Evolutionary conservation across 2,888 invertebrate species (phyloP).

Genomic region (Reticulitermes lucifugus): DNA sequence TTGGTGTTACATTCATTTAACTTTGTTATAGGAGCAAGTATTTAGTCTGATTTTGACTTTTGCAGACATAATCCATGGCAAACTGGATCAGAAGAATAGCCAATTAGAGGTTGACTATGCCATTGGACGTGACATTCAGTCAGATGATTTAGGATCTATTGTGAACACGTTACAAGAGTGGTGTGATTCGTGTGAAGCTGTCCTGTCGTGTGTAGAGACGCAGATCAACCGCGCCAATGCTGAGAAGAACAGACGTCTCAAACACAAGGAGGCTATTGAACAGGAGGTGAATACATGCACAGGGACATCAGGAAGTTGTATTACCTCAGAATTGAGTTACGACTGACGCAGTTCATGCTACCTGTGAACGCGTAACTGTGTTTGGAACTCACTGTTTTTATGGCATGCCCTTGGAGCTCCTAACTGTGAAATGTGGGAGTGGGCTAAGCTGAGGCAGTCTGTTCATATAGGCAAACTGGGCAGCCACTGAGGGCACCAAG

Average conservation of each 20-base stretch:
- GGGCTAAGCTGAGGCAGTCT: too few species aligned
- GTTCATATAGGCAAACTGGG: too few species aligned
- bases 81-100: slow-evolving; percentile 94
- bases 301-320: not conserved
- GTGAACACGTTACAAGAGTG: slow-evolving; percentile 86
- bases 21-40: too few species aligned
- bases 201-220: slow-evolving; percentile 88
- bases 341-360: too few species aligned
- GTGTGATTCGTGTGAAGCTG: slow-evolving; percentile 91
- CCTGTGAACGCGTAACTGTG: too few species aligned
- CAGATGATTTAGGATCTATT: slow-evolving; percentile 85
- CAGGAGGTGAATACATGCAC: slow-evolving; percentile 76
- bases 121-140: slow-evolving; percentile 90
- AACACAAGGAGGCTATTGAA: slow-evolving; percentile 85
- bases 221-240: slow-evolving; percentile 90
- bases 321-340: too few species aligned
- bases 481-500: too few species aligned
- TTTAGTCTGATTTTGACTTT: not conserved
- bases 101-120: slow-evolving; percentile 95
- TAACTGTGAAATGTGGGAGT: too few species aligned
- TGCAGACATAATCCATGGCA: slow-evolving; percentile 93
- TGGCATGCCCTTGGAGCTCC: too few species aligned
- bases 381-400: too few species aligned
- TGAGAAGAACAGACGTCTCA: slow-evolving; percentile 83
- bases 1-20: too few species aligned